Percentiles rank a stretch among this genome's conserved stretches.
Conservation (phyloP, 2,888 invertebrate genomes). For the Zygaena filipendulae region DNA sequence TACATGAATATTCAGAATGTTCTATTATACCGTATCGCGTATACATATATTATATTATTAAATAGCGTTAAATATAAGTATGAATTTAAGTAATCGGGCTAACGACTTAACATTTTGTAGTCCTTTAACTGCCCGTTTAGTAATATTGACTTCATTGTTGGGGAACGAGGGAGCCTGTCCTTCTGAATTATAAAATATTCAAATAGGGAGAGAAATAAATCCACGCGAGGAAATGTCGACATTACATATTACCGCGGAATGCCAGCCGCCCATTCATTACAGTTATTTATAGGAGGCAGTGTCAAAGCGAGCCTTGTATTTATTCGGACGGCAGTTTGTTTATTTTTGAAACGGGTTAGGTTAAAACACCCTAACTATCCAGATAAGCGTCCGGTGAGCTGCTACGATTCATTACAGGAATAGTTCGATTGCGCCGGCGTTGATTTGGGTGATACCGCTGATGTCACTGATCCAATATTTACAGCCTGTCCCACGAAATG, state of each 20-base stretch:
- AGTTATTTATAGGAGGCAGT: conserved; percentile 62
- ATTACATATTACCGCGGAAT: conserved; percentile 49
- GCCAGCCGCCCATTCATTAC: conserved; percentile 61
- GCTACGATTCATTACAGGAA: conserved; percentile 34
- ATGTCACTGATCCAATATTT: conserved; percentile 27
- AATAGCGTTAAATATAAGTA: too few species aligned
- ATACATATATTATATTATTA: too few species aligned
- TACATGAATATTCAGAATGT: too few species aligned
- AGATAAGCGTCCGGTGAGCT: conserved; percentile 49
- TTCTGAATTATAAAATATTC: conserved; percentile 54
- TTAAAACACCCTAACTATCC: conserved; percentile 45
- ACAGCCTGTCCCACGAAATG: conserved; percentile 34
- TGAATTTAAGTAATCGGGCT: too few species aligned
- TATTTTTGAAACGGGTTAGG: conserved; percentile 57
- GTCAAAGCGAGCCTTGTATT: conserved; percentile 59
- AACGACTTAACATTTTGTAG: too few species aligned
- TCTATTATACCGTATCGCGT: too few species aligned
- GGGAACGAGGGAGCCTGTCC: conserved; percentile 32
- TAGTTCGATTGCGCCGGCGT: conserved; percentile 31
- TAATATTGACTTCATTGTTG: conserved; percentile 26
- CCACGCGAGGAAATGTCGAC: conserved; percentile 50
- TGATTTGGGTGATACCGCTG: conserved; percentile 38
- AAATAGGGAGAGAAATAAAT: conserved; percentile 57
- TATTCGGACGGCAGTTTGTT: conserved; percentile 59
- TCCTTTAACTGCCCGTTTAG: too few species aligned